Evolutionary conservation across 2,113 vertebrate genomes (phyloP).

Genomic region (Zosterops japonicus): DNA sequence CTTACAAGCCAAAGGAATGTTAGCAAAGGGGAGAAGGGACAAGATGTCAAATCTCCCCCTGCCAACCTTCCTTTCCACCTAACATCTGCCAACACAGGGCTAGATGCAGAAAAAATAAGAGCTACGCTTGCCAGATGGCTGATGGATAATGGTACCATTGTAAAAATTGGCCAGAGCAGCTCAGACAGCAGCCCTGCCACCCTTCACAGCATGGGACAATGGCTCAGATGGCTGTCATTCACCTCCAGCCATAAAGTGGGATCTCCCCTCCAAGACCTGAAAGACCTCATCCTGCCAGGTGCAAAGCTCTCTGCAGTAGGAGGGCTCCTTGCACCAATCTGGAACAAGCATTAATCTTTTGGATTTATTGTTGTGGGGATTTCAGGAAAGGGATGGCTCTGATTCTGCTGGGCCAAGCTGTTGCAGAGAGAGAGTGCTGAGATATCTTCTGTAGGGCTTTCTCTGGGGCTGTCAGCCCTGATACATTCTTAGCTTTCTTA

Average conservation of each 20-base stretch:
- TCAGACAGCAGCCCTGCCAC: constrained; percentile 44
- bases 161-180: constrained; percentile 38
- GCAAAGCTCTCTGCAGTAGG: background rate
- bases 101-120: constrained; percentile 18
- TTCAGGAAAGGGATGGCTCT: background rate
- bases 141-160: constrained; percentile 44
- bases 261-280: background rate
- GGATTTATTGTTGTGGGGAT: background rate
- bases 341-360: background rate
- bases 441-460: background rate
- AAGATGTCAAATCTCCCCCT: constrained; percentile 9
- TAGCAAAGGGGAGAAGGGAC: constrained; percentile 39
- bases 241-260: background rate
- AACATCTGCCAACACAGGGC: constrained; percentile 44
- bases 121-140: constrained; percentile 51
- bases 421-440: background rate
- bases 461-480: background rate
- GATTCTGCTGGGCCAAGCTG: background rate
- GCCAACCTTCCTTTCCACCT: constrained; percentile 15
- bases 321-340: background rate
- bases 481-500: background rate
- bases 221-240: constrained; percentile 20
- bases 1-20: constrained; percentile 56
- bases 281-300: constrained; percentile 3
- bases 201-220: constrained; percentile 12